Evolutionary conservation across 2,888 invertebrate genomes (phyloP), one percentile per base, ranked within the genome.

Genomic region (Drosophila vallismaia): DNA sequence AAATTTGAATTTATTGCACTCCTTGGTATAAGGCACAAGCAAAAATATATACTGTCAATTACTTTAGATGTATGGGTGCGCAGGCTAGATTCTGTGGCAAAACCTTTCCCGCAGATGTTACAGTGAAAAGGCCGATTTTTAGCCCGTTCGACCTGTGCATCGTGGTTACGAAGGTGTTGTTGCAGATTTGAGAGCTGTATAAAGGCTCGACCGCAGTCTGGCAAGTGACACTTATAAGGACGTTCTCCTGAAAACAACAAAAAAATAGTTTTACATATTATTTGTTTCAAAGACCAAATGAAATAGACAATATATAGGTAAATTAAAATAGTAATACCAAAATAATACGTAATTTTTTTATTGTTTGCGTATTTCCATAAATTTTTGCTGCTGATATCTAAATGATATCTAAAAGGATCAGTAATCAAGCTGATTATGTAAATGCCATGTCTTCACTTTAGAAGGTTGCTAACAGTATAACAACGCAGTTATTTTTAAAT

Each of bases 11-110:
- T 19, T 19, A 19, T 19, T 19, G 19, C 19, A 19, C 2, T 19
- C 19, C 19, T 19, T 19, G 19, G 19, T 19, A 19, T 2, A 19
- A 19, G 19, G 19, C 19, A 19, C 19, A 19, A 19, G 19, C 19
- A 19, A 19, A 19, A 19, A 19, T 19, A 1, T 19, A 19, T 19
- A 19, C 19, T 7, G 2, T 45, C 19, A 95, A 95, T 94, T 94
- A 98, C 98, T 97, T 98, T 98, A 92, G 97, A 96, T 88, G 98
- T 97, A 92, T 98, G 98, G 71, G 98, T 98, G 92, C 98, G 94
- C 81, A 98, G 94, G 91, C 97, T 98, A 92, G 97, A 97, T 91
- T 98, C 98, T 48, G 98, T 98, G 68, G 98, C 98, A 91, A 98
- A 98, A 46, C 98, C 97, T 91, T 98, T 97, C 62, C 98, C 98